Evolutionary conservation across 2,888 invertebrate genomes (phyloP).

Genomic region (Monopis laevigella): DNA sequence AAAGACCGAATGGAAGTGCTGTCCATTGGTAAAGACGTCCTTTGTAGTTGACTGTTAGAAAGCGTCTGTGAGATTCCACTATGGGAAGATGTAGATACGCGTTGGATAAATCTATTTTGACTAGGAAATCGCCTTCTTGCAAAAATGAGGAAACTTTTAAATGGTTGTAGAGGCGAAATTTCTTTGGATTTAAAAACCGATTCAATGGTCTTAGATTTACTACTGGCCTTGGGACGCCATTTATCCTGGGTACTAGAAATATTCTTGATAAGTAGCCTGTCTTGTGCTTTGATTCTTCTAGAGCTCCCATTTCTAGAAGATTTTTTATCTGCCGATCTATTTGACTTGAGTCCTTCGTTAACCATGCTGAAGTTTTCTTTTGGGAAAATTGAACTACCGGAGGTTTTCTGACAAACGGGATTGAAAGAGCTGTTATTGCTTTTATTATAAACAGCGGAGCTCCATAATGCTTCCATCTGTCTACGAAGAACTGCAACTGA

Average conservation of each 20-base stretch:
- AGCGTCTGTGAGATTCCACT: conserved; percentile 15
- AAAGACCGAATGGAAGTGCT: too few relatives aligned
- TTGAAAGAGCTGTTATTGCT: neutral
- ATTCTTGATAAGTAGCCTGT: conserved; percentile 10
- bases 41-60: conserved; percentile 18
- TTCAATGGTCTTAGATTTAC: conserved; percentile 16
- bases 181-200: conserved; percentile 15
- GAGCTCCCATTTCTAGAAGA: neutral
- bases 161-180: conserved; percentile 17
- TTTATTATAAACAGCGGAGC: too few relatives aligned
- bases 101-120: conserved; percentile 17
- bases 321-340: neutral
- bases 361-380: neutral
- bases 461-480: too few relatives aligned
- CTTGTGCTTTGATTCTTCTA: neutral
- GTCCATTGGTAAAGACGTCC: conserved; percentile 18
- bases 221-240: conserved; percentile 12
- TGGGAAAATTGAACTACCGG: neutral
- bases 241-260: conserved; percentile 12
- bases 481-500: too few relatives aligned
- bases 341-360: neutral
- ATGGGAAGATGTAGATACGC: conserved; percentile 19
- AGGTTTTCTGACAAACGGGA: neutral
- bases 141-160: conserved; percentile 15
- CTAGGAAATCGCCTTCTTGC: conserved; percentile 15